Evolutionary conservation across 2,888 invertebrate genomes (phyloP), one percentile per base, ranked within the genome.

Genomic region (Cryptus armator): DNA sequence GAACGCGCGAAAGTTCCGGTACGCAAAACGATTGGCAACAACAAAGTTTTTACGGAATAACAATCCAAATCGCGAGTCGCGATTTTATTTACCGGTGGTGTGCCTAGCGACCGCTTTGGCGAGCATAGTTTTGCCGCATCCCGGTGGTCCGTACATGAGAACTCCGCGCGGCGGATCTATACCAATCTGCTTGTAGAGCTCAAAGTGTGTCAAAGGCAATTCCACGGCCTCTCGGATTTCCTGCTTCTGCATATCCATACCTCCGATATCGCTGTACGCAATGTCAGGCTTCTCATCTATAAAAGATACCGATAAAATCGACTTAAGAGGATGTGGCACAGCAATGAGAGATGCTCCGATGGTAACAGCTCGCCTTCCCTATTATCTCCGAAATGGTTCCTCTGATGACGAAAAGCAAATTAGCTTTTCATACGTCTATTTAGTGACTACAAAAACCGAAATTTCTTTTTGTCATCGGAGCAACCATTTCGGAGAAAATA

Each of bases 161-260:
- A 99, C 99, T 89, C 99, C 99, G 24, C 99, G 95, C 0, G 99
- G 99, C 0, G 99, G 99, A 94, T 99, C 99, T 92, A 99, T 99
- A 94, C 99, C 99, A 92, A 98, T 98, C 95, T 99, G 99, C 93
- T 99, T 97, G 94, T 99, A 99, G 59, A 99, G 95, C 94, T 99
- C 99, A 92, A 99, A 99, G 94, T 99, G 99, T 19, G 99, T 99
- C 19, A 99, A 95, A 0, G 99, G 99, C 85, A 99, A 94, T 93
- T 99, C 99, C 0, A 99, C 99, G 5, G 99, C 99, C 94, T 99
- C 99, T 77, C 99, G 95, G 90, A 99, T 99, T 94, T 99, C 99
- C 93, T 99, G 99, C 92, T 99, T 99, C 94, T 99, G 99, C 95
- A 99, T 99, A 94, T 99, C 99, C 98, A 99, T 98, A 48, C 99